Percentiles rank a stretch among this genome's conserved stretches.
These are phyloP conservation scores for Metopolophium dirhodum DNA, from an alignment of 1,140 invertebrate species.

Conservation along the genomic window DNA sequence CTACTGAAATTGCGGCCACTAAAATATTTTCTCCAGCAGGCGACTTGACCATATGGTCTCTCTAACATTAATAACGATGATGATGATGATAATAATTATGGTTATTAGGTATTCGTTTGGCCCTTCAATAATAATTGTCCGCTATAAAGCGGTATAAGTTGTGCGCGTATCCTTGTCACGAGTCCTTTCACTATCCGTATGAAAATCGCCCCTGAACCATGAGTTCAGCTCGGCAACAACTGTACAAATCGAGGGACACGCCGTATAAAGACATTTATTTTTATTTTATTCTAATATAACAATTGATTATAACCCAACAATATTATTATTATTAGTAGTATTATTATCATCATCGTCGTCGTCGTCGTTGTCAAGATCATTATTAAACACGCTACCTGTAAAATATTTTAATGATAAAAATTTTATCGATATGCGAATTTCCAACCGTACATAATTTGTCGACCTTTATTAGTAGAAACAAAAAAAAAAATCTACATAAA, in stretches of 20 bases:
- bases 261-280: constrained; percentile 15
- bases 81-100: neutral
- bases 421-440: neutral
- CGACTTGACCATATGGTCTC: neutral
- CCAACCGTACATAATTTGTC: neutral
- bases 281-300: constrained; percentile 6
- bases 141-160: neutral
- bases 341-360: neutral
- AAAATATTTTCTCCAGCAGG: neutral
- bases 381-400: neutral
- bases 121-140: constrained; percentile 9
- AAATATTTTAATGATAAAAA: neutral
- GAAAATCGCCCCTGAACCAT: neutral
- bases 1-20: neutral
- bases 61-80: neutral
- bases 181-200: neutral
- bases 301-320: neutral
- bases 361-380: neutral
- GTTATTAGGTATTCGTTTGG: neutral
- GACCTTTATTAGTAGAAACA: neutral
- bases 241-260: neutral
- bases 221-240: neutral
- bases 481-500: neutral
- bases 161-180: neutral
- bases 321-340: neutral